Percentiles rank a stretch among this genome's conserved stretches.
These are phyloP conservation scores for Dryobotodes eremita DNA, from an alignment of 2,888 invertebrate species.

Conservation along the genomic window DNA sequence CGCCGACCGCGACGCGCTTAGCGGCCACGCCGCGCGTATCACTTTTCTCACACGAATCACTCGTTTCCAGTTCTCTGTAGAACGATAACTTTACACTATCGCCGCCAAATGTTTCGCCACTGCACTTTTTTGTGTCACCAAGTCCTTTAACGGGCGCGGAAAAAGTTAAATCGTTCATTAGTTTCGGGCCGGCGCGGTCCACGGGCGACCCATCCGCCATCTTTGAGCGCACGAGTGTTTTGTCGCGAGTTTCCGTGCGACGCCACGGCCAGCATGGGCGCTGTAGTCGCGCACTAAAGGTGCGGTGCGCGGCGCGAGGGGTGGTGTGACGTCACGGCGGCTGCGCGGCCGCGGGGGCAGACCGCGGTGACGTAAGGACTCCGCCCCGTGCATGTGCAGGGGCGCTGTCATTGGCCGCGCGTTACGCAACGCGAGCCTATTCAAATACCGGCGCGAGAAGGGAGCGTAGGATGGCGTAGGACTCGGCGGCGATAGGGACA, in stretches of 20 bases:
- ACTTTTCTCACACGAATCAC: slow-evolving; percentile 90
- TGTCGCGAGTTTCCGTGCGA: slow-evolving; percentile 84
- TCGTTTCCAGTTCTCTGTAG: slow-evolving; percentile 88
- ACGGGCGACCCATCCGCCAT: slow-evolving; percentile 95
- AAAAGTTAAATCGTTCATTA: slow-evolving; percentile 90
- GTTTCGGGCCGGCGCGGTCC: slow-evolving; percentile 91
- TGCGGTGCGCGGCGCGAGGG: slow-evolving; percentile 76
- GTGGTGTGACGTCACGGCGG: slow-evolving; percentile 88
- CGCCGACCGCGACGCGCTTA: slow-evolving; percentile 80
- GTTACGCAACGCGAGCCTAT: slow-evolving; percentile 89
- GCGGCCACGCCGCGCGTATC: slow-evolving; percentile 88
- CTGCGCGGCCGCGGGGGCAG: slow-evolving; percentile 88
- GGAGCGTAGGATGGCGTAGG: slow-evolving; percentile 87
- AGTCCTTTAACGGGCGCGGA: slow-evolving; percentile 87
- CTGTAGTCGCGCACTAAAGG: slow-evolving; percentile 80
- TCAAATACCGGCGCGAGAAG: slow-evolving; percentile 86
- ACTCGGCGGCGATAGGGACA: slow-evolving; percentile 82
- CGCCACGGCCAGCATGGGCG: slow-evolving; percentile 83
- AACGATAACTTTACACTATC: slow-evolving; percentile 87
- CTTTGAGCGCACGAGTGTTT: slow-evolving; percentile 93
- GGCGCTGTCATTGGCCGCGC: slow-evolving; percentile 89
- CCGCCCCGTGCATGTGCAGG: slow-evolving; percentile 90
- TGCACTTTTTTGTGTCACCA: slow-evolving; percentile 90
- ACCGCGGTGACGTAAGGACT: slow-evolving; percentile 89
- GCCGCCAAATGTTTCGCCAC: slow-evolving; percentile 85